phyloP scores from a whole-genome alignment of 2,797 vertebrate genomes.

The Halcyon leucocephala region DNA sequence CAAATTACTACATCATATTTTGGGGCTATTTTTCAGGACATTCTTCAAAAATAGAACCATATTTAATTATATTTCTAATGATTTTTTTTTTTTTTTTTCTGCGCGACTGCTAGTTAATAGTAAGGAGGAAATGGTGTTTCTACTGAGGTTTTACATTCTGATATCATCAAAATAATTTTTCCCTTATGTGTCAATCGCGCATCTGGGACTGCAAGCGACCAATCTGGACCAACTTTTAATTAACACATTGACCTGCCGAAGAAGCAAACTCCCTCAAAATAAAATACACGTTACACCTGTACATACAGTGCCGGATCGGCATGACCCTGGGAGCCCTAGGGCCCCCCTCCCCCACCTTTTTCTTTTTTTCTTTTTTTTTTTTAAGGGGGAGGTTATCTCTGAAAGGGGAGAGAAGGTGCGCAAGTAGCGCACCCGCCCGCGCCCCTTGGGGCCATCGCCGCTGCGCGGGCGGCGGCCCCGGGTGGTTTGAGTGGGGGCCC shows the following conservation, averaged over 20 bases:
- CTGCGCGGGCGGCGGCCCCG: not conserved
- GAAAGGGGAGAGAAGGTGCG: not conserved
- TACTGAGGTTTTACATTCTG: conserved; percentile 22
- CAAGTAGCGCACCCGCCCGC: no score
- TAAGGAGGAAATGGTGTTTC: conserved; percentile 9
- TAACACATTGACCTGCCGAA: conserved; percentile 62
- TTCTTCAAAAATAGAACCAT: conserved; percentile 52
- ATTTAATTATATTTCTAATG: conserved; percentile 71
- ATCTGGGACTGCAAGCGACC: conserved; percentile 47
- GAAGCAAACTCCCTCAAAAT: not conserved
- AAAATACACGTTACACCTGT: not conserved
- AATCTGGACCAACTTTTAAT: conserved; percentile 70
- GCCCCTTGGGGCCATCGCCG: no score
- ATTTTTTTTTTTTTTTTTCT: not conserved
- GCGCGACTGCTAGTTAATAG: not conserved
- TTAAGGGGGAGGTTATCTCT: not conserved
- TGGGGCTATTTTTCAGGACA: conserved; percentile 13
- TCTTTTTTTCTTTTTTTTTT: not conserved
- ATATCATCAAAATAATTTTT: not conserved
- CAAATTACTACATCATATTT: conserved; percentile 76
- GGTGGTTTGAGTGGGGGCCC: no score
- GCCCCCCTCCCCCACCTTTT: not conserved
- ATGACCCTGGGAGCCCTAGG: not conserved
- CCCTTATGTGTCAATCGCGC: conserved; percentile 63
- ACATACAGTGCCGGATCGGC: not conserved